A percentile compares a stretch with the other conserved stretches of the same genome.
phyloP scores from a whole-genome alignment of 35 echinoderm and acorn worm species.

The Apostichopus parvimensis region DNA sequence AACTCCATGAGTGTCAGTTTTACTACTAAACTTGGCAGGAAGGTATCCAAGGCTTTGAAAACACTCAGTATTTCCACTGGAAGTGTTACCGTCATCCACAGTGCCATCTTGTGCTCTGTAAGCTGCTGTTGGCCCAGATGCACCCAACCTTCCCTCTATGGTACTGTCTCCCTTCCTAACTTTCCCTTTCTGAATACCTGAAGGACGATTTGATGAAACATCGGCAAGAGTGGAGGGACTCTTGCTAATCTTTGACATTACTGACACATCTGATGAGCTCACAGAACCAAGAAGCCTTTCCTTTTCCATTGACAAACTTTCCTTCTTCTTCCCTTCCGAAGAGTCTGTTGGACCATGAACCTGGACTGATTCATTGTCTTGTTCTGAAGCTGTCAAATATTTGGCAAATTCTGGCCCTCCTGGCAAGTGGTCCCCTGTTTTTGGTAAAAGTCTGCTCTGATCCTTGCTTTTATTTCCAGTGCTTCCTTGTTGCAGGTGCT shows the following conservation, averaged over 20 bases:
- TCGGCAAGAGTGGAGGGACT: neutral
- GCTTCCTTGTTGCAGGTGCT: neutral
- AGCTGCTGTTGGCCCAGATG: neutral
- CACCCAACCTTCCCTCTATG: neutral
- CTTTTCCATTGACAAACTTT: neutral
- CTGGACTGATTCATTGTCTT: neutral
- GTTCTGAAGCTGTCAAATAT: constrained; percentile 31
- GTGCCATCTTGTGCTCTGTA: no score
- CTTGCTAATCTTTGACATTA: neutral
- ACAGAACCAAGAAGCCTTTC: neutral
- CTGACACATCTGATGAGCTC: neutral
- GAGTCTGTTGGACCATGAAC: neutral
- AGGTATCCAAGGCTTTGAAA: neutral
- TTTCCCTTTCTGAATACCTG: neutral
- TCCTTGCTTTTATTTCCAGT: neutral
- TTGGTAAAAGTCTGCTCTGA: neutral
- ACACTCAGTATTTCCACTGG: neutral
- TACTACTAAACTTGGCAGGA: no score
- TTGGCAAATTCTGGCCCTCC: neutral
- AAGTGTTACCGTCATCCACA: neutral
- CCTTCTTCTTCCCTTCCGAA: neutral
- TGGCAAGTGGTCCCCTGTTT: neutral
- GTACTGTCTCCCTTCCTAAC: neutral
- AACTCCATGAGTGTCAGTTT: no score
- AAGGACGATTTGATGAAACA: neutral